Percentiles rank a stretch among this genome's conserved stretches.
Conservation (phyloP, 1,140 invertebrate genomes). For the Bactericera cockerelli region DNA sequence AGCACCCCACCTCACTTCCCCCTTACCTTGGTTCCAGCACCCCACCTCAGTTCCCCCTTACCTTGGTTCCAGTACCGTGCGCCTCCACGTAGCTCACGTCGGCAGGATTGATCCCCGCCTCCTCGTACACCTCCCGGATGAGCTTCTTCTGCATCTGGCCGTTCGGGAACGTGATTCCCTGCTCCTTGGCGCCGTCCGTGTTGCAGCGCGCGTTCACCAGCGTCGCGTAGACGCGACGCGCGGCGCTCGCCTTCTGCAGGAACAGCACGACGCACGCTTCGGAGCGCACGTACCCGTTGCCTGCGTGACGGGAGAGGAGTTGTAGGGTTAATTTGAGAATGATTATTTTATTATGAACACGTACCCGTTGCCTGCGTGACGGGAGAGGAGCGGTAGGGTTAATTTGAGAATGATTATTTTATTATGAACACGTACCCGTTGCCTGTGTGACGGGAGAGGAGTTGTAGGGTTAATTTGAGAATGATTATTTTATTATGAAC, state of each 20-base stretch:
- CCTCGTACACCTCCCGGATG: conserved; percentile 69
- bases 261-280: conserved; percentile 70
- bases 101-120: conserved; percentile 60
- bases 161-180: conserved; percentile 82
- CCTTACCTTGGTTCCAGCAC: too few species aligned
- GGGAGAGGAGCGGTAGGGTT: background rate
- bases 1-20: too few species aligned
- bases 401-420: too few species aligned
- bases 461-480: too few species aligned
- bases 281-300: conserved; percentile 79
- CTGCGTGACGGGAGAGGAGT: conserved; percentile 23
- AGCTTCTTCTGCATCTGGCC: conserved; percentile 72
- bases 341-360: too few species aligned
- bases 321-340: too few species aligned
- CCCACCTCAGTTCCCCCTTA: too few species aligned
- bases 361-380: conserved; percentile 56
- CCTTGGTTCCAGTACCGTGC: conserved; percentile 90
- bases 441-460: conserved; percentile 26
- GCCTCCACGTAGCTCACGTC: conserved; percentile 82
- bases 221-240: conserved; percentile 69
- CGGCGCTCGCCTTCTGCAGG: conserved; percentile 57
- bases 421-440: conserved; percentile 89
- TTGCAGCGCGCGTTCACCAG: conserved; percentile 75
- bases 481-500: too few species aligned
- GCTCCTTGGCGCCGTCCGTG: conserved; percentile 74